Percentiles rank a stretch among this genome's conserved stretches.
These are phyloP conservation scores for Rhadinocentrus ornatus DNA, from an alignment of 2,797 vertebrate species.

Conservation along the genomic window DNA sequence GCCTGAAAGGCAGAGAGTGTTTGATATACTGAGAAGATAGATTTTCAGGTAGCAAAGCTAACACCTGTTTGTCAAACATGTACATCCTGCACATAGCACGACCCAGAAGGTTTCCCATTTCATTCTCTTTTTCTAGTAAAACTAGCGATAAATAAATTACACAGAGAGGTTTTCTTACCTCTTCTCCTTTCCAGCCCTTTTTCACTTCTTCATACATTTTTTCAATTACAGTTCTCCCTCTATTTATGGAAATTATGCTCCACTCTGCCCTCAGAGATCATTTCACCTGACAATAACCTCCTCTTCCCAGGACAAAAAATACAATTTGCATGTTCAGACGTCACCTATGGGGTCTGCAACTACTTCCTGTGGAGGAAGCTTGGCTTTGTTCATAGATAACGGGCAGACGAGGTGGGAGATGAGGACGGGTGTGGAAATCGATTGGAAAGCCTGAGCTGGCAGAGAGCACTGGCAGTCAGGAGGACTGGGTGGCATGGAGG, in stretches of 20 bases:
- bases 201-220: conserved; percentile 12
- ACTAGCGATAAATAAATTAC: background rate
- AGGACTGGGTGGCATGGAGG: conserved; percentile 17
- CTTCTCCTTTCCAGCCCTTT: conserved; percentile 1
- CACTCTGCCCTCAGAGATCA: conserved; percentile 22
- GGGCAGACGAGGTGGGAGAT: conserved; percentile 32
- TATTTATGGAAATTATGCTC: conserved; percentile 28
- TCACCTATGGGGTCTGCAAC: conserved; percentile 47
- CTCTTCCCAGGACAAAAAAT: conserved; percentile 18
- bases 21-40: conserved; percentile 11
- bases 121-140: background rate
- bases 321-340: conserved; percentile 42
- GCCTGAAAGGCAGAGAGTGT: background rate
- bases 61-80: background rate
- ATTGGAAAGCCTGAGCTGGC: conserved; percentile 48
- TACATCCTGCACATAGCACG: background rate
- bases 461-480: conserved; percentile 25
- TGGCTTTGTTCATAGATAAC: conserved; percentile 37
- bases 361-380: conserved; percentile 30
- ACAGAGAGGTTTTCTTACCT: background rate
- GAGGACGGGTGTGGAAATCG: conserved; percentile 46
- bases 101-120: background rate
- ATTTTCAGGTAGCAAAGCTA: background rate
- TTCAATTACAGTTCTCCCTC: background rate
- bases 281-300: conserved; percentile 35